A percentile compares a stretch with the other conserved stretches of the same genome.
These are phyloP conservation scores for Neoascia interrupta DNA, from an alignment of 2,888 invertebrate genomes.

Conservation along the genomic window DNA sequence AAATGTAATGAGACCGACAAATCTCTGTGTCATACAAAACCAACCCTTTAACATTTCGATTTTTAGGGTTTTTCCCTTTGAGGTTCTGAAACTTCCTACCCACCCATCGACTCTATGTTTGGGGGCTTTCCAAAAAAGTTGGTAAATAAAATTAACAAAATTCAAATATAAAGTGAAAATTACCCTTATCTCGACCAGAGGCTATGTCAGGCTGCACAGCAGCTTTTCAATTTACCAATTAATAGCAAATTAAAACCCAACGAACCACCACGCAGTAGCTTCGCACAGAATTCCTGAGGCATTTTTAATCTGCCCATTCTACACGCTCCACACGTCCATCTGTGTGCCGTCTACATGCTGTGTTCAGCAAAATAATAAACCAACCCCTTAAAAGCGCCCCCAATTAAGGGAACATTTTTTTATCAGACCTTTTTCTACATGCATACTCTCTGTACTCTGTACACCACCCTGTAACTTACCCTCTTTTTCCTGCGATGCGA, in stretches of 20 bases:
- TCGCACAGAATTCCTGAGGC: constrained; percentile 26
- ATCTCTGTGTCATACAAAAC: no score
- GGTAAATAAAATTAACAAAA: constrained; percentile 15
- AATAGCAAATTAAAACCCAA: constrained; percentile 52
- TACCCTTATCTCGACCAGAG: constrained; percentile 15
- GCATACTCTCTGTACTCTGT: no score
- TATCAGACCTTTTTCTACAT: no score
- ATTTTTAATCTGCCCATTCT: constrained; percentile 48
- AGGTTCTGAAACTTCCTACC: no score
- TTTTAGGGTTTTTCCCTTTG: no score
- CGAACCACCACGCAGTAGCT: background rate
- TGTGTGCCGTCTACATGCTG: constrained; percentile 6
- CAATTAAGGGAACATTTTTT: no score
- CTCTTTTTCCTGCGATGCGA: constrained; percentile 76
- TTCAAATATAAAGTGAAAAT: constrained; percentile 33
- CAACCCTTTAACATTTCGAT: no score
- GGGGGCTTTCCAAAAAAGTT: no score
- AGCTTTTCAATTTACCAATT: constrained; percentile 63
- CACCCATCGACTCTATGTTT: no score
- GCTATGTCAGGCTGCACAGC: constrained; percentile 14
- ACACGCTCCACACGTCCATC: constrained; percentile 22
- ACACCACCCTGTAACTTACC: constrained; percentile 75
- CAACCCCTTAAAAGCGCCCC: constrained; percentile 5
- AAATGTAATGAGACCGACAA: no score
- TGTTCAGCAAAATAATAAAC: constrained; percentile 4